A percentile compares a stretch with the other conserved stretches of the same genome.
phyloP scores from a whole-genome alignment of 2,113 vertebrate genomes.

The Mirza zaza region DNA sequence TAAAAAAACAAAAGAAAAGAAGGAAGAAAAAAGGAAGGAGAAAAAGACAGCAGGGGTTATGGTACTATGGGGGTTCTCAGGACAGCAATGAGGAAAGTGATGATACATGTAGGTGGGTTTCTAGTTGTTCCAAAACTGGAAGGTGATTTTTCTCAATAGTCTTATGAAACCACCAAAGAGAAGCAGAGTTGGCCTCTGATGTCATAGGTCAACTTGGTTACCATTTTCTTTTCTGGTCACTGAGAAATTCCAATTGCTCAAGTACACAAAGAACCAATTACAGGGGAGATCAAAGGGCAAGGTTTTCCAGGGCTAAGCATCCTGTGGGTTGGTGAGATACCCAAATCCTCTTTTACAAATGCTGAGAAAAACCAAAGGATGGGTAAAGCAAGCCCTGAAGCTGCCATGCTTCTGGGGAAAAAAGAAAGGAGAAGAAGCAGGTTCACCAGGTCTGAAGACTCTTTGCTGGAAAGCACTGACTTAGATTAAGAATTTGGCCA shows the following conservation, averaged over 20 bases:
- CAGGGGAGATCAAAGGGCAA: background rate
- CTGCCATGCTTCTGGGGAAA: background rate
- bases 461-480: background rate
- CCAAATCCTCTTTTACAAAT: background rate
- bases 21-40: background rate
- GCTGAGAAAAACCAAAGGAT: background rate
- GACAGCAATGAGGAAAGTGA: background rate
- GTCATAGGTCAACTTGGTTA: background rate
- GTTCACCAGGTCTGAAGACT: background rate
- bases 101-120: background rate
- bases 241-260: background rate
- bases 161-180: background rate
- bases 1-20: background rate
- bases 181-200: background rate
- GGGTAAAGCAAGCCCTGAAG: background rate
- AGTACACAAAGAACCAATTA: background rate
- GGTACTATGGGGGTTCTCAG: background rate
- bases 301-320: background rate
- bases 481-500: background rate
- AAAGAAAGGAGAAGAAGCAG: background rate
- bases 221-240: background rate
- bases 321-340: background rate
- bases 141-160: background rate
- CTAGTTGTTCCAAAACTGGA: background rate
- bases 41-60: background rate